These are phyloP conservation scores for Caenorhabditis tropicalis DNA, from an alignment of 1,140 invertebrate species.

Conservation along the genomic window DNA sequence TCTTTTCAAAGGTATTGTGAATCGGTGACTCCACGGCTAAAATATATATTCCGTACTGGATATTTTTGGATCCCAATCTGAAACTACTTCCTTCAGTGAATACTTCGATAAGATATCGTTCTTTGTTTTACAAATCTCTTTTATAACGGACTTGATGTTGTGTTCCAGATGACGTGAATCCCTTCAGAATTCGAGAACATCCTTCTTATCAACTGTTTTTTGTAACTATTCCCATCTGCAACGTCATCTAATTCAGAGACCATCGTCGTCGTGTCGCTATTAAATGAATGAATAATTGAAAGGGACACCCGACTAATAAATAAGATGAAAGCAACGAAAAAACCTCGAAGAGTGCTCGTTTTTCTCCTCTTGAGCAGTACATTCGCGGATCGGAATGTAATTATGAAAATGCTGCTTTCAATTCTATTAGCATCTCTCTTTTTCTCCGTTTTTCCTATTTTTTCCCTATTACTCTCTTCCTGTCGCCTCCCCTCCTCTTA, in stretches of 20 bases:
- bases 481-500: neutral
- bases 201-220: neutral
- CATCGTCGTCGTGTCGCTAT: neutral
- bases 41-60: no score
- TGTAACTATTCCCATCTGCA: neutral
- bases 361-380: neutral
- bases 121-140: no score
- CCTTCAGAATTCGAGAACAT: neutral
- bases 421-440: neutral
- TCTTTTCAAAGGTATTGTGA: no score
- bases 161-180: neutral
- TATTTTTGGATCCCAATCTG: no score
- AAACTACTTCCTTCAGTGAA: no score
- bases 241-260: neutral
- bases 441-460: neutral
- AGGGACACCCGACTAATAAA: neutral
- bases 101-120: no score
- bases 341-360: neutral
- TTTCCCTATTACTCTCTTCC: neutral
- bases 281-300: neutral
- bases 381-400: constrained; percentile 5
- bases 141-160: no score
- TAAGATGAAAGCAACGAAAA: neutral
- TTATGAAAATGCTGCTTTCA: constrained; percentile 42
- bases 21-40: no score